A percentile compares a stretch with the other conserved stretches of the same genome.
Conservation (phyloP, 2,888 invertebrate species). For the Cephus pulcher region DNA sequence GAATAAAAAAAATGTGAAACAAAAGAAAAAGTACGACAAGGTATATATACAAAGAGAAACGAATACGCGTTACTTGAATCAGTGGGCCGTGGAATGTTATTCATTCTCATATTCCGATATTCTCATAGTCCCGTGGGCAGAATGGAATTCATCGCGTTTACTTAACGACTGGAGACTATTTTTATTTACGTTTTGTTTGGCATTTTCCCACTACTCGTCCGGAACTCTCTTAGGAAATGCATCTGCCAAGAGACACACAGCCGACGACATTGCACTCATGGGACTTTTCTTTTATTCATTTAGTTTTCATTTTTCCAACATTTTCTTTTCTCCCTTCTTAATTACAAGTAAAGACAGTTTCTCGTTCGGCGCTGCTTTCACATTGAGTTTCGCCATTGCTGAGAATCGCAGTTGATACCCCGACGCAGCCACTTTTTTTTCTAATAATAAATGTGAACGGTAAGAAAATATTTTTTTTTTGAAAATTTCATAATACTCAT, state of each 20-base stretch:
- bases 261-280: not conserved
- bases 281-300: not conserved
- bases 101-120: not conserved
- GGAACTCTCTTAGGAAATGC: not conserved
- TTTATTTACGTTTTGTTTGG: not conserved
- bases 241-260: not conserved
- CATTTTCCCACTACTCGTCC: not conserved
- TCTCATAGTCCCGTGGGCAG: not conserved
- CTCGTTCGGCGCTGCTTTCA: slow-evolving; percentile 57
- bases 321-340: not conserved
- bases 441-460: not conserved
- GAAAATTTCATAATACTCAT: not conserved
- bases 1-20: not conserved
- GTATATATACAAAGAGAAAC: not conserved
- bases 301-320: not conserved
- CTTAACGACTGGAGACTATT: not conserved
- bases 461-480: not conserved
- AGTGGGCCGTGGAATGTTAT: not conserved
- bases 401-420: not conserved
- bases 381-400: slow-evolving; percentile 54
- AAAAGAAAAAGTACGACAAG: not conserved
- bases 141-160: not conserved
- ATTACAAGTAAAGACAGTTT: not conserved
- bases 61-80: not conserved
- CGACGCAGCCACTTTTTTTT: not conserved